These are phyloP conservation scores for Antennarius striatus DNA, from an alignment of 2,113 vertebrate species.

Conservation along the genomic window DNA sequence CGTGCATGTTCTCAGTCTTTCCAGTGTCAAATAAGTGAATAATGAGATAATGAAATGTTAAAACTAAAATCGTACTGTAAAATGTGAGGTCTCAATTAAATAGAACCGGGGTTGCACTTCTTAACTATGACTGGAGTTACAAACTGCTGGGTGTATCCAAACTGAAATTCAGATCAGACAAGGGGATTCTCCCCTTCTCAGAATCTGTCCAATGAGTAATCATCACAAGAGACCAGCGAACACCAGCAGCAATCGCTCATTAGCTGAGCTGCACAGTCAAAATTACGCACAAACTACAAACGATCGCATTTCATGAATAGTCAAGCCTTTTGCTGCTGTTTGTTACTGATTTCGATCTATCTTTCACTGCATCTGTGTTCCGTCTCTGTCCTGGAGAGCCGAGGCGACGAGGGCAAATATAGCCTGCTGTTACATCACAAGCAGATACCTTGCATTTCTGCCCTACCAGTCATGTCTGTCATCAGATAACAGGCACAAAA, in stretches of 20 bases:
- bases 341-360: slow-evolving; percentile 10
- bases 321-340: neutral
- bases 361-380: slow-evolving; percentile 25
- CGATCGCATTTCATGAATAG: neutral
- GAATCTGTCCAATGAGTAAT: slow-evolving; percentile 80
- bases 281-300: neutral
- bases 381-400: slow-evolving; percentile 22
- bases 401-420: slow-evolving; percentile 59
- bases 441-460: slow-evolving; percentile 65
- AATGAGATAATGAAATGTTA: neutral
- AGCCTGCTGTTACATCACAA: slow-evolving; percentile 53
- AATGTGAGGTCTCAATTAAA: neutral
- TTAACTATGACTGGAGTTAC: no score
- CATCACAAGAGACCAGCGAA: slow-evolving; percentile 69
- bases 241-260: neutral
- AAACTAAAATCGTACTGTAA: neutral
- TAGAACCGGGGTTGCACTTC: no score
- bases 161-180: slow-evolving; percentile 69
- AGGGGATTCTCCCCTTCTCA: slow-evolving; percentile 58
- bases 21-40: neutral
- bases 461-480: slow-evolving; percentile 57
- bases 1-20: no score
- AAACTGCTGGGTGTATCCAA: neutral
- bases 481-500: slow-evolving; percentile 59
- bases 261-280: neutral